Percentiles rank a stretch among this genome's conserved stretches.
These are phyloP conservation scores for Phaethon lepturus DNA, from an alignment of 2,113 vertebrate species.

Conservation along the genomic window DNA sequence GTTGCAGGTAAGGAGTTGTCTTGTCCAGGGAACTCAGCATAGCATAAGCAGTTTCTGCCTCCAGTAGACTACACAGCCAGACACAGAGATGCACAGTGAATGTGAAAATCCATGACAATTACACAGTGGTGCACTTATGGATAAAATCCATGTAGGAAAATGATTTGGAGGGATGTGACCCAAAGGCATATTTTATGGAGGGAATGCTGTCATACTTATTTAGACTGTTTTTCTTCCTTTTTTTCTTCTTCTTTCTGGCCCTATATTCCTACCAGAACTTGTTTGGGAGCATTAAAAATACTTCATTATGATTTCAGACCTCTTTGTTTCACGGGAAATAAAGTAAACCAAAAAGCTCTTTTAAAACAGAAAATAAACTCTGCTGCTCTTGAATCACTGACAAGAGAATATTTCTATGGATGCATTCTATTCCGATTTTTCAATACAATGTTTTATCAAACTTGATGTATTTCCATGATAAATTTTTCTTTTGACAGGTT, in stretches of 20 bases:
- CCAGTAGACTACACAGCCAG: background rate
- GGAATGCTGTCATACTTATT: background rate
- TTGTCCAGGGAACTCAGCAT: background rate
- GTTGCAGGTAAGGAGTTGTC: background rate
- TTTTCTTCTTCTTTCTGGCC: background rate
- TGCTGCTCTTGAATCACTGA: background rate
- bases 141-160: background rate
- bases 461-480: constrained; percentile 32
- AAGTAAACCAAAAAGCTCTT: background rate
- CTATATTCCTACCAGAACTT: background rate
- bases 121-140: background rate
- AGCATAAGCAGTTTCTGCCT: background rate
- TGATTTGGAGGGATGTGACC: background rate
- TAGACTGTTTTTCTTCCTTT: background rate
- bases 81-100: background rate
- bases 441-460: background rate
- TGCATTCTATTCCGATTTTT: constrained; percentile 7
- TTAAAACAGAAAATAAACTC: background rate
- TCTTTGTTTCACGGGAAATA: background rate
- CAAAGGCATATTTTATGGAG: background rate
- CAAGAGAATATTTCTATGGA: background rate
- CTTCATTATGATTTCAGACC: background rate
- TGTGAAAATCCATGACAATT: background rate
- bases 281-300: background rate
- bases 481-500: constrained; percentile 46